Evolutionary conservation across 2,888 invertebrate genomes (phyloP).

Genomic region (Sycophila texana): DNA sequence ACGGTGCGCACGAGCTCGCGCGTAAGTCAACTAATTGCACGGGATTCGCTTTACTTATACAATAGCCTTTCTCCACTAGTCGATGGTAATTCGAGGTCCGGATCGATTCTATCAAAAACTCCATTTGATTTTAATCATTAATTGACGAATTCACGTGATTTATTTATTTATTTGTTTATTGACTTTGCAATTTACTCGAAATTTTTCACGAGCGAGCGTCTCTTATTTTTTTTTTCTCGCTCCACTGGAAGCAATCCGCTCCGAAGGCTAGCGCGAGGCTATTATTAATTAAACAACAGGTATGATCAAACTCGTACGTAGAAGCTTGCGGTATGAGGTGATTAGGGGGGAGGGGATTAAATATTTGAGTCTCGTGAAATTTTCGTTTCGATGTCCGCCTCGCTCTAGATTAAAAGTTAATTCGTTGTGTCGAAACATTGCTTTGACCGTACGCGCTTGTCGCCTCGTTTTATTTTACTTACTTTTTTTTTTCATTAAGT

Average conservation of each 20-base stretch:
- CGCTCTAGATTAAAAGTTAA: slow-evolving; percentile 62
- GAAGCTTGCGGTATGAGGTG: slow-evolving; percentile 23
- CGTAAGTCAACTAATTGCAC: slow-evolving; percentile 47
- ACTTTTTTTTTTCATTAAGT: background rate
- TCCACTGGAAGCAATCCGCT: slow-evolving; percentile 11
- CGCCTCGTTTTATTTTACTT: slow-evolving; percentile 56
- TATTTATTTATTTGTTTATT: slow-evolving; percentile 16
- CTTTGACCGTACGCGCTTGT: slow-evolving; percentile 66
- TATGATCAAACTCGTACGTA: slow-evolving; percentile 36
- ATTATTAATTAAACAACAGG: slow-evolving; percentile 26
- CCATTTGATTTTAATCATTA: background rate
- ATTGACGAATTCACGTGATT: background rate
- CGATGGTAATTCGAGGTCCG: background rate
- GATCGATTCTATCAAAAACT: slow-evolving; percentile 1
- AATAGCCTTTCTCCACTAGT: background rate
- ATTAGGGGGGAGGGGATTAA: slow-evolving; percentile 24
- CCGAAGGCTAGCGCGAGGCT: slow-evolving; percentile 13
- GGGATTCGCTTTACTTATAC: background rate
- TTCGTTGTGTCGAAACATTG: slow-evolving; percentile 76
- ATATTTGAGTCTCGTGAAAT: slow-evolving; percentile 39
- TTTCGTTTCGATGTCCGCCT: slow-evolving; percentile 67
- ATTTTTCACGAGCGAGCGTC: too few relatives aligned
- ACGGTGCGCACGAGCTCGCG: background rate
- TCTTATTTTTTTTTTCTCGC: too few relatives aligned
- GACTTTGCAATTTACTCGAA: background rate